Evolutionary conservation across 1,140 invertebrate species (phyloP).

Genomic region (Drosophila pseudoobscura): DNA sequence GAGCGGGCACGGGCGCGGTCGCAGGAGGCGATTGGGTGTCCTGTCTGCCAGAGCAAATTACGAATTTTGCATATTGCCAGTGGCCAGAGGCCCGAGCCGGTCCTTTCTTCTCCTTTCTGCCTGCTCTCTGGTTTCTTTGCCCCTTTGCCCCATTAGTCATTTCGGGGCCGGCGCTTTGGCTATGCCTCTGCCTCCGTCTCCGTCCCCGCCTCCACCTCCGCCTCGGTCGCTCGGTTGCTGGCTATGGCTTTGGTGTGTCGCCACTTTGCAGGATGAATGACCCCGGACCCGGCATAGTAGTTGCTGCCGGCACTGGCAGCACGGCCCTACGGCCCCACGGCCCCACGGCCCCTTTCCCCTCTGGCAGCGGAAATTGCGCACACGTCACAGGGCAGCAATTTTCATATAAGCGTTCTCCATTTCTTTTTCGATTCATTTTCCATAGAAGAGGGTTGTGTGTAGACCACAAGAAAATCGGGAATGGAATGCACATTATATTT

Average conservation of each 20-base stretch:
- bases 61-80: constrained; percentile 78
- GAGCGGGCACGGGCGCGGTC: constrained; percentile 2
- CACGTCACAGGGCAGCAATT: constrained; percentile 63
- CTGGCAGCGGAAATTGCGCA: constrained; percentile 70
- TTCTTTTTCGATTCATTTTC: constrained; percentile 17
- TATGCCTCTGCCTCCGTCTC: too few relatives aligned
- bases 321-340: not conserved
- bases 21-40: constrained; percentile 1
- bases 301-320: constrained; percentile 10
- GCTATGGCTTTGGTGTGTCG: constrained; percentile 70
- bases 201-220: too few relatives aligned
- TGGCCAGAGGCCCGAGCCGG: constrained; percentile 23
- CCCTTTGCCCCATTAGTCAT: constrained; percentile 70
- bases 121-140: constrained; percentile 13
- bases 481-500: constrained; percentile 21
- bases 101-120: constrained; percentile 22
- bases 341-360: constrained; percentile 3
- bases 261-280: constrained; percentile 81
- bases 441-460: not conserved
- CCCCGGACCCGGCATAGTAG: constrained; percentile 51
- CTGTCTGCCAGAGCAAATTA: constrained; percentile 77
- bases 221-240: not conserved
- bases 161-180: constrained; percentile 39
- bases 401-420: constrained; percentile 47
- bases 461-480: not conserved